Evolutionary conservation across 2,888 invertebrate species (phyloP), one percentile per base, ranked within the genome.

Genomic region (Chymomyza amoena): DNA sequence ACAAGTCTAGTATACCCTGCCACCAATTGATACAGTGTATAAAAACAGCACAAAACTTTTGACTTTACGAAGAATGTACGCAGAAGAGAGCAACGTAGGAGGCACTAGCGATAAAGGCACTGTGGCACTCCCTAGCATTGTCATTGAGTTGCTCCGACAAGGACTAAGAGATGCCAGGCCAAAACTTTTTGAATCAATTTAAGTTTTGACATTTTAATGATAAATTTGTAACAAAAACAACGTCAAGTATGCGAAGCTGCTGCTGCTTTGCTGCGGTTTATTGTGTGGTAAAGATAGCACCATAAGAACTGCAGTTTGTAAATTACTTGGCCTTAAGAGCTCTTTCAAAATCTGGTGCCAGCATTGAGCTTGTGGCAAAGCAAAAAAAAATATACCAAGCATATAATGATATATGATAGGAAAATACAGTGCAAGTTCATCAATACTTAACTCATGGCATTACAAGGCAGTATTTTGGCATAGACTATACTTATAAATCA

Each of bases 171-270:
- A 54, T 25, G 67, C 56, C 62, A 62, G 76, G 59, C 77, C 69
- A 87, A 84, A 84, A 84, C 74, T 84, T 84, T 84, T 84, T 84
- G 87, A 84, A 87, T 84, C 84, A 84, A 84, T 84, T 84, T 84
- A 87, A 84, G 84, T 87, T 84, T 87, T 84, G 87, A 84, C 84
- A 84, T 84, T 84, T 84, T 87, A 84, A 84, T 87, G 87, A 84
- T 84, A 87, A 84, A 84, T 84, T 83, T 84, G 87, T 87, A 87
- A 77, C 78, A 73, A 80, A 74, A 83, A 78, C 73, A 75, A 75
- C 77, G 78, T 32, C 69, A 45, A 45, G 39, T 45, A 45, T 18
- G 9, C 52, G 52, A 54, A 20, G 57, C 9, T 25, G 25, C 15
- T 68, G 68, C 36, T 64, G n/a, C n/a, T 59, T 18, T 56, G 69